A percentile compares a stretch with the other conserved stretches of the same genome.
Conservation (phyloP, 2,888 invertebrate genomes). For the Rhingia campestris region DNA sequence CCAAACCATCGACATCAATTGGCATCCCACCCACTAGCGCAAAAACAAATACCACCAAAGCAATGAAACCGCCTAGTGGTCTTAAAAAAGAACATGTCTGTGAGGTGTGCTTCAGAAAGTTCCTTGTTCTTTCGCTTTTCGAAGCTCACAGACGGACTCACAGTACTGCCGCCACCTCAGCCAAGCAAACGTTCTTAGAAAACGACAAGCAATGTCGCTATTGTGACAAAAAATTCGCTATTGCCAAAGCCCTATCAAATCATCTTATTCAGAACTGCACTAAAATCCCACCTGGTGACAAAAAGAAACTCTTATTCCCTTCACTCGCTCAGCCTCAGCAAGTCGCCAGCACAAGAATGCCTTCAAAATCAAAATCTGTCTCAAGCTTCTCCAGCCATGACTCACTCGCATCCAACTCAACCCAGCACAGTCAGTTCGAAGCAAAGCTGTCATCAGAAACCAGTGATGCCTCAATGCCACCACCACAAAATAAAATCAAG, state of each 20-base stretch:
- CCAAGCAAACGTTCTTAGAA: constrained; percentile 7
- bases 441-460: not conserved
- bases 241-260: constrained; percentile 79
- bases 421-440: not conserved
- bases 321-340: not conserved
- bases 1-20: constrained; percentile 7
- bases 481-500: constrained; percentile 75
- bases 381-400: constrained; percentile 33
- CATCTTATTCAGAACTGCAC: constrained; percentile 80
- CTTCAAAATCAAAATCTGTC: constrained; percentile 3
- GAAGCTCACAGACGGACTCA: constrained; percentile 78
- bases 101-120: constrained; percentile 76
- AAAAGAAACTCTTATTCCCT: constrained; percentile 79
- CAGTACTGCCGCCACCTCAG: constrained; percentile 23
- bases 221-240: constrained; percentile 80
- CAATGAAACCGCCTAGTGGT: constrained; percentile 2
- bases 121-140: constrained; percentile 76
- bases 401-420: constrained; percentile 19
- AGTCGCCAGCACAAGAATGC: constrained; percentile 1
- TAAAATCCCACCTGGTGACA: constrained; percentile 80
- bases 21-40: not conserved
- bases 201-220: constrained; percentile 78
- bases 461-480: constrained; percentile 69
- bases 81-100: constrained; percentile 72
- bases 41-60: constrained; percentile 12